Conservation (phyloP, 2,113 vertebrate species). For the Campylomormyrus numenius region DNA sequence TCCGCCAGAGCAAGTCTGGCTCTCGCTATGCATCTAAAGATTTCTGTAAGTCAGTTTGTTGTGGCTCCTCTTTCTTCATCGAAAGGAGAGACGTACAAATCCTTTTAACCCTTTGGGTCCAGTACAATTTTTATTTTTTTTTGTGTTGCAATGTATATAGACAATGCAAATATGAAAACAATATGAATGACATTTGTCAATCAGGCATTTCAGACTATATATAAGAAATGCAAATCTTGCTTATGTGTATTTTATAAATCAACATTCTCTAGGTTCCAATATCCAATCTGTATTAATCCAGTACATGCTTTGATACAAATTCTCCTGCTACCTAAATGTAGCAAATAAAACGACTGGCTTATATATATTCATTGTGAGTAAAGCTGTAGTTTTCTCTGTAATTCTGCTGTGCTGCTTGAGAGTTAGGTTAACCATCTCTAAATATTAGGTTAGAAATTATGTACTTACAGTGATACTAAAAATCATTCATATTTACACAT, state of each 20-base stretch:
- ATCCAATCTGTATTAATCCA: not conserved
- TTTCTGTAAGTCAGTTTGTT: slow-evolving; percentile 67
- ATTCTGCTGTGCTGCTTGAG: not conserved
- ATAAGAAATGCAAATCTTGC: not conserved
- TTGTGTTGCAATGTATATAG: not conserved
- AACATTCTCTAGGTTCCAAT: not conserved
- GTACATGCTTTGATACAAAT: not conserved
- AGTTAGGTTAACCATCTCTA: not conserved
- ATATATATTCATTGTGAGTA: not conserved
- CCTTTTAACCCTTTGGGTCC: not conserved
- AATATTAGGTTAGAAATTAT: not conserved
- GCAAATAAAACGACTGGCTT: not conserved
- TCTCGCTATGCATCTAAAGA: slow-evolving; percentile 55
- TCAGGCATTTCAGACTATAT: not conserved
- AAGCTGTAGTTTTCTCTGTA: not conserved
- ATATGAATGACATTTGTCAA: not conserved
- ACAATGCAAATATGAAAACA: not conserved
- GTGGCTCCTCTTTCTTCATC: not conserved
- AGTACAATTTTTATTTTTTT: not conserved
- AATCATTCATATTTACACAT: not conserved
- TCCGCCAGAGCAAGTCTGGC: slow-evolving; percentile 49
- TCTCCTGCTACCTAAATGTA: not conserved
- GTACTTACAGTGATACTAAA: not conserved
- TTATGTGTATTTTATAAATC: not conserved
- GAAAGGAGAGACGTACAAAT: not conserved